Percentiles rank a stretch among this genome's conserved stretches.
Evolutionary conservation across 2,113 vertebrate species (phyloP).

Genomic region (Antennarius striatus): DNA sequence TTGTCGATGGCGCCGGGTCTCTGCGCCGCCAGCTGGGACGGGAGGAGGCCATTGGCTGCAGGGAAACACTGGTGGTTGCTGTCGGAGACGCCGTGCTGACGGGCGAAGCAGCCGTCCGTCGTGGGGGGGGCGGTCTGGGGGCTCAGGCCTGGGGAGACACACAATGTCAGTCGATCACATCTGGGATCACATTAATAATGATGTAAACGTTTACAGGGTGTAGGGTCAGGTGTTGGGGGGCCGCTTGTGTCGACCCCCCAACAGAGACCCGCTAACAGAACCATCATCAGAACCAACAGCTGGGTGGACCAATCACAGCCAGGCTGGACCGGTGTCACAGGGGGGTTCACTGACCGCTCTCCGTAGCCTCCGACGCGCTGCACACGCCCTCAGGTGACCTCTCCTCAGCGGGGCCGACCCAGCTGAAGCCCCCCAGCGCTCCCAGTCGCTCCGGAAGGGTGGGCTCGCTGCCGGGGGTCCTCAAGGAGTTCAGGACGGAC

Average conservation of each 20-base stretch:
- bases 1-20: slow-evolving; percentile 98
- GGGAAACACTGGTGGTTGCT: slow-evolving; percentile 95
- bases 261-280: too few relatives aligned
- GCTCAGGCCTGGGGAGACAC: slow-evolving; percentile 78
- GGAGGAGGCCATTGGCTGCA: slow-evolving; percentile 84
- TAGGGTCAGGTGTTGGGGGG: too few relatives aligned
- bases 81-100: slow-evolving; percentile 90
- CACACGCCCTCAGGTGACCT: slow-evolving; percentile 91
- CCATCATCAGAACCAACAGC: not conserved
- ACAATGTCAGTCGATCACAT: not conserved
- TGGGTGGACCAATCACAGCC: not conserved
- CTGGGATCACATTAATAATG: too few relatives aligned
- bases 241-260: too few relatives aligned
- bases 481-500: slow-evolving; percentile 84
- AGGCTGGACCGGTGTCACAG: not conserved
- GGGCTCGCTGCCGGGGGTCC: slow-evolving; percentile 80
- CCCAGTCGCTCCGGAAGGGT: slow-evolving; percentile 73
- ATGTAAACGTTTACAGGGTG: too few relatives aligned
- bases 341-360: slow-evolving; percentile 83
- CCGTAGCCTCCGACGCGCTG: slow-evolving; percentile 92
- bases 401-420: slow-evolving; percentile 85
- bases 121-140: slow-evolving; percentile 82
- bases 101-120: slow-evolving; percentile 88
- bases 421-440: slow-evolving; percentile 73
- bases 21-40: slow-evolving; percentile 87